Evolutionary conservation across 2,113 vertebrate species (phyloP), one percentile per base, ranked within the genome.

Genomic region (Pterocles gutturalis): DNA sequence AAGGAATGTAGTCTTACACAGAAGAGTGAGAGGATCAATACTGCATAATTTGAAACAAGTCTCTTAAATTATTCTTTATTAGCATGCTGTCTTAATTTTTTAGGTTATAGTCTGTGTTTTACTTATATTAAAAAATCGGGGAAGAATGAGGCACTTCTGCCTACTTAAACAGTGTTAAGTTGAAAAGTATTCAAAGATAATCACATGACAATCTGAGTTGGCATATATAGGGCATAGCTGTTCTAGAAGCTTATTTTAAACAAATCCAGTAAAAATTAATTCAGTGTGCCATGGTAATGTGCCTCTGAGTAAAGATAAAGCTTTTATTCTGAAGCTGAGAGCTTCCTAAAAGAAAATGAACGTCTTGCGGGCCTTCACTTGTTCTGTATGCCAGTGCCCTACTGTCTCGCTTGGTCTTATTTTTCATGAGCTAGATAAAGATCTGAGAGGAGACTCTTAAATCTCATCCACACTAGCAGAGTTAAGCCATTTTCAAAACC

Each of bases 401-500:
- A 3, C 45, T 69, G 1, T 61, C 46, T 95, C 84, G 36, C 41
- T 11, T 66, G 49, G 62, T 83, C 10, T 0, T 54, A 34, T 77
- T 70, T 91, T 87, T 38, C 76, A 61, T 75, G 60, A 71, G 60
- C 41, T 72, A 53, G 80, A 55, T 89, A 29, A 83, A 89, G 70
- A 55, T 69, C 75, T 73, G 64, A 95, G 55, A 87, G 60, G 49
- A 97, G 83, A 48, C 54, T 80, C 45, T 83, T 92, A 89, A 96
- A 93, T 83, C 86, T 94, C 69, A 92, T 33, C 80, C 45, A 28
- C 48, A 29, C 51, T 49, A 49, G 77, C 72, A 82, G 48, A 71
- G 64, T 84, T 97, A 95, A 97, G 92, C 83, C 80, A 57, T 95
- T 94, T 97, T 92, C 61, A 95, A 95, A 95, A 96, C 77, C 86